Evolutionary conservation across 2,888 invertebrate genomes (phyloP), one percentile per base, ranked within the genome.

Genomic region (Plebejus melissa): DNA sequence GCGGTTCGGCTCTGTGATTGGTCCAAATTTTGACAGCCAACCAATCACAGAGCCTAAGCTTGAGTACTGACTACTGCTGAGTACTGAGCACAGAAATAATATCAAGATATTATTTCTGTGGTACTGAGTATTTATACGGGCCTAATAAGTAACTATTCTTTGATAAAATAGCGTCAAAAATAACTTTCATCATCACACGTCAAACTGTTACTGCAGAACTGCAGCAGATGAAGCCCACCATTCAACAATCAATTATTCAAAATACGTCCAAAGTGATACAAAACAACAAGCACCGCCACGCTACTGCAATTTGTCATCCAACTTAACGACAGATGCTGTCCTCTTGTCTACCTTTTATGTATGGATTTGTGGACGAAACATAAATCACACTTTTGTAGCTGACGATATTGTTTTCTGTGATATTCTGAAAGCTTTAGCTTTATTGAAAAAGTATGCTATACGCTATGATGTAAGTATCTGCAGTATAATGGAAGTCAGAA

Each of bases 301-400:
- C 41, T 16, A 82, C 78, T 81, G 85, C 87, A 85, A 88, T 89
- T 88, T 88, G 84, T 88, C 88, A 88, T 86, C 82, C 77, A 80
- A 79, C 81, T 80, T 83, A 85, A 83, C 85, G 87, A 83, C 87
- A 87, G 84, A 84, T 86, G 85, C 80, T 82, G 81, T 83, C 85
- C 83, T 85, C 87, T 86, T 86, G 86, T 84, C 83, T 83, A 80
- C 58, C 58, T 74, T 74, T 74, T 74, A 38, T 60, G 60, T 65
- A 65, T 41, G 60, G 77, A 77, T 77, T 77, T 77, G 74, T 74
- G 75, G 32, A 72, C 32, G 60, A 22, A 38, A 77, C 75, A 77
- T 76, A 76, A 77, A 76, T 57, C 57, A 57, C 13, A 36, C 11
- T 57, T 69, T 22, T 54, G 70, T 16, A 28, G 11, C 22, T 11